phyloP scores from a whole-genome alignment of 2,888 invertebrate genomes.

The Himalopsyche japonica region DNA sequence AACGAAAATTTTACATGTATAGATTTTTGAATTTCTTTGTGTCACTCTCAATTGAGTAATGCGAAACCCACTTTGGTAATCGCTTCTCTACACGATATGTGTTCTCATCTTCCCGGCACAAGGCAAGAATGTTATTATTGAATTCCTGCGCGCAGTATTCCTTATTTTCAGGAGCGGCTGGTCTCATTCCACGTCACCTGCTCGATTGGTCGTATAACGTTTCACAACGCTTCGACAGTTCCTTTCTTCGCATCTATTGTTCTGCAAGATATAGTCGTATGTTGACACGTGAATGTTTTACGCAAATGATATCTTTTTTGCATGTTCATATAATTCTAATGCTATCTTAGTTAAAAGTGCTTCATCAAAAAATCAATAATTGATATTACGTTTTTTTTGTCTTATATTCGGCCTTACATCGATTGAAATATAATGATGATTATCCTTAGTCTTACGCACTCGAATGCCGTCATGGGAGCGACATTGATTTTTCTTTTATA shows the following conservation, averaged over 20 bases:
- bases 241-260: not conserved
- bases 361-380: too few species aligned
- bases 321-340: too few species aligned
- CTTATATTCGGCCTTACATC: too few species aligned
- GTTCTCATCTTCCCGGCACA: constrained; percentile 2
- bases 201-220: not conserved
- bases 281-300: not conserved
- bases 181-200: not conserved
- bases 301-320: not conserved
- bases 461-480: too few species aligned
- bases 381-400: too few species aligned
- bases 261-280: not conserved
- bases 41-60: not conserved
- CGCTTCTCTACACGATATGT: not conserved
- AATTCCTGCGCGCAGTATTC: constrained; percentile 28
- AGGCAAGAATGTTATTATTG: constrained; percentile 38
- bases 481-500: too few species aligned
- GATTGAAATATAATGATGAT: too few species aligned
- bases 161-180: not conserved
- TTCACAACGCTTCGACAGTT: not conserved
- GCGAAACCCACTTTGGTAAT: constrained; percentile 8
- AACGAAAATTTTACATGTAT: too few species aligned
- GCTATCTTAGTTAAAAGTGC: too few species aligned
- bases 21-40: too few species aligned
- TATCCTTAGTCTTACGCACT: too few species aligned